Base-by-base conservation (phyloP, 2,113 vertebrate species). In the Xenopus borealis region DNA sequence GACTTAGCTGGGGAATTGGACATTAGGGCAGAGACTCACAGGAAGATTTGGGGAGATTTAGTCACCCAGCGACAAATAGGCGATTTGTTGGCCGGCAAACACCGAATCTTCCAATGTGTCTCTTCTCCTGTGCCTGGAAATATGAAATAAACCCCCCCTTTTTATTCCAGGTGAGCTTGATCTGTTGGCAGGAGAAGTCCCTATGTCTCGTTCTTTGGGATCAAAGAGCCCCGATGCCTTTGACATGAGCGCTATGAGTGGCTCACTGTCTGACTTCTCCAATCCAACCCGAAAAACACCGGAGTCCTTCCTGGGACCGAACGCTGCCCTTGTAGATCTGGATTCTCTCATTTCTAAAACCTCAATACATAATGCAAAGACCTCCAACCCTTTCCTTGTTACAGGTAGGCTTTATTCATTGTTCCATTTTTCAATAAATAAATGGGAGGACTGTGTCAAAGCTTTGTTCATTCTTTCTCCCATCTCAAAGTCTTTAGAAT, bases 261-360 rank as follows among this genome's bases (percentile, higher is more conserved):
- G 91, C 0, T 92, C 94, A 13, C 86, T 96, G 45, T 79, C 81
- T 0, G 78, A 82, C n/a, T 85, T 92, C 6, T 91, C 91, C 0
- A 89, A 93, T 3, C 92, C 94, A 10, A 89, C 92, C 6, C 89
- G 94, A 50, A 96, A 95, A 84, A 97, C 95, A 0, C 95, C 95
- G 0, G 94, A 97, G 84, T 95, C 95, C 0, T 97, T 97, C 83
- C 88, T 97, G 62, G 95, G 95, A 14, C 95, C 95, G 74, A 96
- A 96, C 0, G 95, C 95, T 0, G 88, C 95, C 0, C 91, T 97
- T 0, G 95, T 96, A 8, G 95, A 97, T 79, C 86, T 96, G 50
- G 95, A 97, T 83, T 94, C 94, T 0, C 85, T 97, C 72, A 82
- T 97, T 78, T 93, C 92, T 10, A 92, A 94, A 62, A 91, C 95